These are phyloP conservation scores for Chrosomus eos DNA, from an alignment of 2,797 vertebrate genomes.

Conservation along the genomic window DNA sequence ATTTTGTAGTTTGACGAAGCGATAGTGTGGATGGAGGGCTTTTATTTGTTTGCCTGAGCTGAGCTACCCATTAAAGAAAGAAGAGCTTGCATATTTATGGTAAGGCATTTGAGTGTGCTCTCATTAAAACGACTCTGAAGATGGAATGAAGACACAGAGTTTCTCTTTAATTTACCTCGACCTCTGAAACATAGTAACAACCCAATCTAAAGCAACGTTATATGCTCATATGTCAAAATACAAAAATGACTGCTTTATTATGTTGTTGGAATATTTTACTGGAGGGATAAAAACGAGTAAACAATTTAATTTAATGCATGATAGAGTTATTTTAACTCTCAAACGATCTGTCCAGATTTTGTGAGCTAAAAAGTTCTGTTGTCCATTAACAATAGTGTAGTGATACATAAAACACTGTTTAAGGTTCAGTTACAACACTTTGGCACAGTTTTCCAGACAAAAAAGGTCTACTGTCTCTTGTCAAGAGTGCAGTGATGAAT, in stretches of 20 bases:
- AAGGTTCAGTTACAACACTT: not conserved
- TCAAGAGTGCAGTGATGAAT: not conserved
- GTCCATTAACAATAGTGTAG: not conserved
- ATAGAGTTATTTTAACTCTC: not conserved
- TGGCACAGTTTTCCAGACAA: not conserved
- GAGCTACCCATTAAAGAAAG: constrained; percentile 61
- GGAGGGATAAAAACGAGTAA: not conserved
- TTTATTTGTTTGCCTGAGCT: constrained; percentile 53
- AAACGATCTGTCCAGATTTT: not conserved
- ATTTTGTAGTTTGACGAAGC: constrained; percentile 20
- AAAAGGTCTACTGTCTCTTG: not conserved
- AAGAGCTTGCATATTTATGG: constrained; percentile 57
- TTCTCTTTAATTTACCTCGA: constrained; percentile 24
- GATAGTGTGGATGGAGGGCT: constrained; percentile 38
- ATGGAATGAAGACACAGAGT: constrained; percentile 42
- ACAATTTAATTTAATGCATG: not conserved
- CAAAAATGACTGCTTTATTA: not conserved
- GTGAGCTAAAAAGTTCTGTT: too few relatives aligned
- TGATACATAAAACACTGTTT: not conserved
- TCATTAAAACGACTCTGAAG: constrained; percentile 55
- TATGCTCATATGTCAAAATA: constrained; percentile 1
- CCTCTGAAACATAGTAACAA: constrained; percentile 4
- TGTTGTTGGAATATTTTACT: not conserved
- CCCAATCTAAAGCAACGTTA: constrained; percentile 22
- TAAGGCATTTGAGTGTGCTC: constrained; percentile 52